These are phyloP conservation scores for Capricornis sumatraensis DNA, from an alignment of 2,113 vertebrate genomes.

Conservation along the genomic window DNA sequence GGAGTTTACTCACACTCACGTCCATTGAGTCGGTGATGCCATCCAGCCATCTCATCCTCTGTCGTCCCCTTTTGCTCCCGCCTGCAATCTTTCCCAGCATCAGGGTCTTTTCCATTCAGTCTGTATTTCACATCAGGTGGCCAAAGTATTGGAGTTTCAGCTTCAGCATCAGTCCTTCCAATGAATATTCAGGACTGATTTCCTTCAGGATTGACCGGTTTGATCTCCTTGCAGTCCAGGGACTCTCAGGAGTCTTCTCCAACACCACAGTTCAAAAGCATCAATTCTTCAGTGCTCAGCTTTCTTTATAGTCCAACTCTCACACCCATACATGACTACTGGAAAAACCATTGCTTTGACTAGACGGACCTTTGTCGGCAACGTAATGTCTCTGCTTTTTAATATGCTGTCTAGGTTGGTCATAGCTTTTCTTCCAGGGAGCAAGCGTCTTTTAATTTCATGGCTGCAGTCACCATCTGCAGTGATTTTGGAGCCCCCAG, in stretches of 20 bases:
- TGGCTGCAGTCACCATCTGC: neutral
- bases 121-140: neutral
- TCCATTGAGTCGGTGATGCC: neutral
- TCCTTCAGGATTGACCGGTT: rapidly evolving
- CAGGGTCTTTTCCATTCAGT: neutral
- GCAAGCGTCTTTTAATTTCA: neutral
- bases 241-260: neutral
- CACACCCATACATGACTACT: neutral
- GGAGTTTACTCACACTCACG: neutral
- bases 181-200: neutral
- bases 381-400: neutral
- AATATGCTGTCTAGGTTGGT: neutral
- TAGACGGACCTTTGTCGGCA: neutral
- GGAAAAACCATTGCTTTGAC: neutral
- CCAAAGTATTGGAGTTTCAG: neutral
- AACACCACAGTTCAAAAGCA: neutral
- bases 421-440: neutral
- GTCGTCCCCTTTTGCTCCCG: neutral
- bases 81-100: neutral
- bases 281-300: rapidly evolving
- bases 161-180: neutral
- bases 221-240: neutral
- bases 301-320: neutral
- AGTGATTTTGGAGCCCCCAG: neutral
- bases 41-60: neutral